A percentile compares a stretch with the other conserved stretches of the same genome.
Conservation (phyloP, 2,797 vertebrate genomes). For the Danio kyathit region DNA sequence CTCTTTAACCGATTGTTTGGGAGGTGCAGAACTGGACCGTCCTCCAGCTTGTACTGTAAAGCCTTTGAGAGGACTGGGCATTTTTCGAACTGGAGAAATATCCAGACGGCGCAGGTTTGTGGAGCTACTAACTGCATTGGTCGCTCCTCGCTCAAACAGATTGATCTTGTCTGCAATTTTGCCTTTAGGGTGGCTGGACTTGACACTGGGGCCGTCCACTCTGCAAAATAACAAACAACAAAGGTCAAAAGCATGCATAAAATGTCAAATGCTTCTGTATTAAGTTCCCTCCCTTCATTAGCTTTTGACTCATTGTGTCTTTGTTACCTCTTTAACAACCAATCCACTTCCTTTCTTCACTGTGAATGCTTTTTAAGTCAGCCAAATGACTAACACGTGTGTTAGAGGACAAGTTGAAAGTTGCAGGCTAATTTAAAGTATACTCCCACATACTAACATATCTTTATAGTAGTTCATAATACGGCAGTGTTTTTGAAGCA, state of each 20-base stretch:
- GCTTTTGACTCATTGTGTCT: background rate
- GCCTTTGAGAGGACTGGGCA: slow-evolving; percentile 77
- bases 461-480: too few species aligned
- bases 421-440: too few species aligned
- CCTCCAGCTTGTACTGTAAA: slow-evolving; percentile 62
- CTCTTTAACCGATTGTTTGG: slow-evolving; percentile 66
- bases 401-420: too few species aligned
- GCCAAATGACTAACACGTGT: too few species aligned
- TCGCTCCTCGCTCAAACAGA: slow-evolving; percentile 85
- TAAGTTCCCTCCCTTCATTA: background rate
- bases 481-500: too few species aligned
- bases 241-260: background rate
- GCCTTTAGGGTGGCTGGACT: background rate
- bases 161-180: slow-evolving; percentile 88
- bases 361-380: too few species aligned
- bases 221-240: slow-evolving; percentile 1
- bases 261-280: background rate
- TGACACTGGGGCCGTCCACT: background rate
- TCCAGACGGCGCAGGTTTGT: slow-evolving; percentile 74
- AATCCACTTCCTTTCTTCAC: background rate
- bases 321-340: background rate
- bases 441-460: too few species aligned
- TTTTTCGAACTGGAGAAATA: slow-evolving; percentile 75
- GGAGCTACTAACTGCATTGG: slow-evolving; percentile 60
- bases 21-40: slow-evolving; percentile 58